These are phyloP conservation scores for Eurytoma californica DNA, from an alignment of 2,888 invertebrate species.

Conservation along the genomic window DNA sequence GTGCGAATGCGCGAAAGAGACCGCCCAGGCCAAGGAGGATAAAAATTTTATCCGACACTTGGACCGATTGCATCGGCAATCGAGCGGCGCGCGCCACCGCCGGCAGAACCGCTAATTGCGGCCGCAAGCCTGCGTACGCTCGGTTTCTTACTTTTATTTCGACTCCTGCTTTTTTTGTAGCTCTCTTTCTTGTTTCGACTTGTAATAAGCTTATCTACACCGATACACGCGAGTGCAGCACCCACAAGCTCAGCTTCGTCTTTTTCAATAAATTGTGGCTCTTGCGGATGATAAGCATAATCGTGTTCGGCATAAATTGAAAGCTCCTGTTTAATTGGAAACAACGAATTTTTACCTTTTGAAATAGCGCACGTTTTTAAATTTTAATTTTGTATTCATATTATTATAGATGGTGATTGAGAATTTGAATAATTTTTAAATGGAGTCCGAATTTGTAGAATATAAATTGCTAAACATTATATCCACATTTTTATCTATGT, in stretches of 20 bases:
- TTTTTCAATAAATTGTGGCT: too few relatives aligned
- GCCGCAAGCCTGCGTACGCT: slow-evolving; percentile 11
- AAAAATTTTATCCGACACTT: slow-evolving; percentile 52
- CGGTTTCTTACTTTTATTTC: background rate
- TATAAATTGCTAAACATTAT: too few relatives aligned
- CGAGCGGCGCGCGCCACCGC: slow-evolving; percentile 47
- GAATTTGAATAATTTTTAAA: too few relatives aligned
- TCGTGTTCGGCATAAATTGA: too few relatives aligned
- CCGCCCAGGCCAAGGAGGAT: slow-evolving; percentile 48
- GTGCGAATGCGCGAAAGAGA: background rate
- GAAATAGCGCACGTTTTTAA: background rate
- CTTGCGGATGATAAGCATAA: too few relatives aligned
- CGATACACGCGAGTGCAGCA: background rate
- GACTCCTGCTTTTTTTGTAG: background rate
- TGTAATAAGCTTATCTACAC: slow-evolving; percentile 13
- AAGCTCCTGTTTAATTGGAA: too few relatives aligned
- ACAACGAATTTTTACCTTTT: background rate
- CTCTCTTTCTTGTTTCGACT: background rate
- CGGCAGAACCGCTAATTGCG: slow-evolving; percentile 64
- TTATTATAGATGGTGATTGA: too few relatives aligned
- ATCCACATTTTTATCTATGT: too few relatives aligned
- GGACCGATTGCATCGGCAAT: slow-evolving; percentile 60
- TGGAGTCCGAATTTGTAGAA: too few relatives aligned
- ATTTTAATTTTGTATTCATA: too few relatives aligned
- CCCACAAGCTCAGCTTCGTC: background rate